These are phyloP conservation scores for Aleiodes sp. DNA, from an alignment of 1,140 invertebrate genomes.

Conservation along the genomic window DNA sequence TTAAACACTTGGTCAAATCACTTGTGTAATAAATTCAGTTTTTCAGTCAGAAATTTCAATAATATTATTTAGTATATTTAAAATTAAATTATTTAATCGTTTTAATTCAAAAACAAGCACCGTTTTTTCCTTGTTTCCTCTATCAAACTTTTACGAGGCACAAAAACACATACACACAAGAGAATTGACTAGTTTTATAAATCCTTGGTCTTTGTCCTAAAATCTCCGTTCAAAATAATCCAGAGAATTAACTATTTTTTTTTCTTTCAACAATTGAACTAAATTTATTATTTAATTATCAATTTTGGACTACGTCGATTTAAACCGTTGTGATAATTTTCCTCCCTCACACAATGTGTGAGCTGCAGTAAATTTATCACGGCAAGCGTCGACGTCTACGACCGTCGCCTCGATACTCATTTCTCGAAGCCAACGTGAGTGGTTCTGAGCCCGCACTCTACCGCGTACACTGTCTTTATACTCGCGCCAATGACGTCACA, in stretches of 20 bases:
- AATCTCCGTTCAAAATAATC: background rate
- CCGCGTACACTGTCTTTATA: constrained; percentile 19
- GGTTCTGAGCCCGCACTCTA: constrained; percentile 6
- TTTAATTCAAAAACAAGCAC: constrained; percentile 9
- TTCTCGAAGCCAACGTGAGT: constrained; percentile 21
- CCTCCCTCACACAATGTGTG: constrained; percentile 2
- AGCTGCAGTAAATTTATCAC: constrained; percentile 20
- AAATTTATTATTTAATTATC: background rate
- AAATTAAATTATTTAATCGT: background rate
- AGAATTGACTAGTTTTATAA: constrained; percentile 48
- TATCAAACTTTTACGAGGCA: background rate
- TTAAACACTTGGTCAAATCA: background rate
- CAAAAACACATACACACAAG: background rate
- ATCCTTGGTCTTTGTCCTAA: constrained; percentile 37
- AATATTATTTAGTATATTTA: too few species aligned
- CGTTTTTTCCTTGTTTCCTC: background rate
- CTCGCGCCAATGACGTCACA: constrained; percentile 23
- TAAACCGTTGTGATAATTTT: constrained; percentile 6
- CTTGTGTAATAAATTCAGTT: background rate
- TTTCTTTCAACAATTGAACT: background rate
- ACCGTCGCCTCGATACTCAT: constrained; percentile 25
- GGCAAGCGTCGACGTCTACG: constrained; percentile 12
- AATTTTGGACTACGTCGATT: background rate
- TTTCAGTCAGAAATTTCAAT: too few species aligned
- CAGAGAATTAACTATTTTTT: background rate